A percentile compares a stretch with the other conserved stretches of the same genome.
phyloP scores from a whole-genome alignment of 1,140 invertebrate genomes.

The Pentalonia nigronervosa region DNA sequence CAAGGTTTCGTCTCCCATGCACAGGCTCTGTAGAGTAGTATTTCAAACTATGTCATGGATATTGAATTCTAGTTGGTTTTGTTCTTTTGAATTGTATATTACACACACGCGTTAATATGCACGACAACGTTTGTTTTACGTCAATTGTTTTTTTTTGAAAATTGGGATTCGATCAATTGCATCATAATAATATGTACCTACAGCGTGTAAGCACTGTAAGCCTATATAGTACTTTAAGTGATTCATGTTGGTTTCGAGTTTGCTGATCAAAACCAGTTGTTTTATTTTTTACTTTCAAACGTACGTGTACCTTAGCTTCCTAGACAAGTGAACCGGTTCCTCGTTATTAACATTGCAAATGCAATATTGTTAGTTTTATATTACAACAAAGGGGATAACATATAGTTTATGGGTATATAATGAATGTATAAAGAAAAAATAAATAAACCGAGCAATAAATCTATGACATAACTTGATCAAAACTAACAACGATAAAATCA shows the following conservation, averaged over 20 bases:
- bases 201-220: not conserved
- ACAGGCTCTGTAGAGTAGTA: not conserved
- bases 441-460: conserved; percentile 5
- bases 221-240: not conserved
- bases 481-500: not conserved
- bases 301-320: not conserved
- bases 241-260: not conserved
- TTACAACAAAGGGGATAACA: not conserved
- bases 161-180: not conserved
- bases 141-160: conserved; percentile 12
- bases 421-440: not conserved
- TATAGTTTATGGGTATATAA: not conserved
- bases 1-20: conserved; percentile 24
- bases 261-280: conserved; percentile 33
- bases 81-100: not conserved
- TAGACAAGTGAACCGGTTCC: conserved; percentile 39
- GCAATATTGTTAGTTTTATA: not conserved
- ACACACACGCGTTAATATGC: not conserved
- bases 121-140: not conserved
- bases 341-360: not conserved
- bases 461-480: conserved; percentile 10
- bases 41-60: conserved; percentile 33
- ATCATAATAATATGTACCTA: not conserved
- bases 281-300: conserved; percentile 39
- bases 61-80: conserved; percentile 20